Evolutionary conservation across 2,888 invertebrate genomes (phyloP), one percentile per base, ranked within the genome.

Genomic region (Chrysopilus asiliformis): DNA sequence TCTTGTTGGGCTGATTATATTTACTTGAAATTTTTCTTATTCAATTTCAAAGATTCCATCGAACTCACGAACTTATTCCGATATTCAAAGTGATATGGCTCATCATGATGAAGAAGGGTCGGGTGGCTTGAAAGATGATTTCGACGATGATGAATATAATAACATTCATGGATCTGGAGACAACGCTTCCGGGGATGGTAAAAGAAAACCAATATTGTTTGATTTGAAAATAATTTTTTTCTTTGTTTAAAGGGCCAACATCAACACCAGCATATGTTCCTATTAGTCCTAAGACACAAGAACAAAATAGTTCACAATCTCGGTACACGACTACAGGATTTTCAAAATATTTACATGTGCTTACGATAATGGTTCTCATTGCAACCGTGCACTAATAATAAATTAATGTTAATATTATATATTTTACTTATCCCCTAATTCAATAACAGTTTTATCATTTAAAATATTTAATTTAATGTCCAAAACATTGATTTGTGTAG

Each of bases 41-140:
- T 36, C 19, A 17, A 19, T 15, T 14, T 41, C 41, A 9, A 35
- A 62, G 62, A 45, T 57, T 39, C 59, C 60, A 8, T 49, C 55
- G 2, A 47, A 49, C 13, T 46, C 49, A 28, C 50, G 53, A 38
- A 48, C 53, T 32, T 53, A 55, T 36, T 61, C 60, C 15, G 61
- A 61, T 38, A 57, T 62, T 42, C 63, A 62, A 47, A 56, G 58
- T 42, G 62, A 62, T 44, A 62, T 62, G 63, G 63, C 60, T 26
- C 54, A 53, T 22, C 54, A 53, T 36, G 54, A 55, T 35, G 55
- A 53, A 32, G 62, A 62, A 42, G 61, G 60, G 16, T 61, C 61
- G 22, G 57, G 51, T 20, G 50, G 50, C 44, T 20, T 33, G 13
- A 22, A 26, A n/a, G 50, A 54, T 39, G 53, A 53, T 41, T 56